Evolutionary conservation across 2,888 invertebrate genomes (phyloP), one percentile per base, ranked within the genome.

Genomic region (Brassicogethes aeneus): DNA sequence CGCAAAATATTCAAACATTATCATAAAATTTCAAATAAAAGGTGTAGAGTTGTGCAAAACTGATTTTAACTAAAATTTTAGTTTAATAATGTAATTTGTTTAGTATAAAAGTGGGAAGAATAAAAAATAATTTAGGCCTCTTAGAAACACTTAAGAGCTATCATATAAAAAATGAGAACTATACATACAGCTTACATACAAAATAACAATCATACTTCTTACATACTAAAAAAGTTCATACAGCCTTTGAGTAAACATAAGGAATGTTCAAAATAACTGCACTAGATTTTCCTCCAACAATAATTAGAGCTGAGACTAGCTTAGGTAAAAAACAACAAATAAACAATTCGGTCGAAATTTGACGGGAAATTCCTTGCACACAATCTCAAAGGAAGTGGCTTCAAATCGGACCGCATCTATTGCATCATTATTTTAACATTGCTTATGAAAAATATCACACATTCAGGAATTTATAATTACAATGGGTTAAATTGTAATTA

Each of bases 391-490:
- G n/a, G n/a, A n/a, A n/a, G n/a, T n/a, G n/a, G n/a, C n/a, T n/a
- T n/a, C n/a, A n/a, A n/a, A n/a, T n/a, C n/a, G n/a, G n/a, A n/a
- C n/a, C n/a, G n/a, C n/a, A n/a, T n/a, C n/a, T n/a, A 41, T 38
- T 23, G 23, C 23, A 23, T 23, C 5, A 23, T 42, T 45, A 47
- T 48, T 51, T 51, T 39, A 38, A 39, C 42, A 47, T 51, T 41
- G 48, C 40, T 48, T 43, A 44, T 47, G 51, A 42, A 46, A 53
- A 57, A 57, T 65, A 65, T 65, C 65, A 65, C 65, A 65, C 65
- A 65, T 65, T 63, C 65, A 64, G 60, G 64, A 62, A 65, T 62
- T 59, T 56, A 59, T 61, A 64, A 63, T 62, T 62, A 62, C 59
- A 63, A 63, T 61, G 46, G 53, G 23, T 51, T 44, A 46, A 59